Conservation (phyloP, 2,797 vertebrate genomes). For the Podarcis siculus region DNA sequence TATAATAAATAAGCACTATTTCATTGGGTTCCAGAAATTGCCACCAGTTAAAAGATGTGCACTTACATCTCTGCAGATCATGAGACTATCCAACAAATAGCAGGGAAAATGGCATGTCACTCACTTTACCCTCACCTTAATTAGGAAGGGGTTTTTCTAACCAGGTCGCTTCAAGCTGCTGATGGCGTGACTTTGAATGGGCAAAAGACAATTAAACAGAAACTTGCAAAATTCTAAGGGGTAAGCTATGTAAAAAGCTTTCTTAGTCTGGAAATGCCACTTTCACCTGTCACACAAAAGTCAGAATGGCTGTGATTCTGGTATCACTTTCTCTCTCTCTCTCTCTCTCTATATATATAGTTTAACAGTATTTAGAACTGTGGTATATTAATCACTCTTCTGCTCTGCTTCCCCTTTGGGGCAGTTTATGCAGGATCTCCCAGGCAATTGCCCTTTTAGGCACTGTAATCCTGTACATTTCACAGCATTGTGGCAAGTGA, state of each 20-base stretch:
- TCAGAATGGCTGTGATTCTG: neutral
- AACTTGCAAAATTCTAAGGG: neutral
- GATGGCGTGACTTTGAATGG: neutral
- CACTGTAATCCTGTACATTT: neutral
- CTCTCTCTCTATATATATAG: no score
- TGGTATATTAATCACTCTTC: neutral
- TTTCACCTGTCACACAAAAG: neutral
- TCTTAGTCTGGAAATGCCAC: neutral
- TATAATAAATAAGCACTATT: neutral
- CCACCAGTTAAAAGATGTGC: no score
- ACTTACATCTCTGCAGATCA: neutral
- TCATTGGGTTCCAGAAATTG: neutral
- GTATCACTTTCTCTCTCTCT: neutral
- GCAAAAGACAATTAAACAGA: neutral
- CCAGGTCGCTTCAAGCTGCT: neutral
- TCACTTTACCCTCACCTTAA: neutral
- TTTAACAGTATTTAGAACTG: neutral
- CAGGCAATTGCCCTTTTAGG: neutral
- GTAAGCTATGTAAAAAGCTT: neutral
- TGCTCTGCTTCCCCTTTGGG: neutral
- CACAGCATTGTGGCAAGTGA: neutral
- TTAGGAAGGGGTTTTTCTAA: neutral
- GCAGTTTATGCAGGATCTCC: neutral
- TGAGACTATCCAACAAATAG: neutral
- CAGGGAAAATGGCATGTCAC: neutral